Evolutionary conservation across 2,797 vertebrate species (phyloP), one percentile per base, ranked within the genome.

Genomic region (Tokudaia tokunoshimensis): DNA sequence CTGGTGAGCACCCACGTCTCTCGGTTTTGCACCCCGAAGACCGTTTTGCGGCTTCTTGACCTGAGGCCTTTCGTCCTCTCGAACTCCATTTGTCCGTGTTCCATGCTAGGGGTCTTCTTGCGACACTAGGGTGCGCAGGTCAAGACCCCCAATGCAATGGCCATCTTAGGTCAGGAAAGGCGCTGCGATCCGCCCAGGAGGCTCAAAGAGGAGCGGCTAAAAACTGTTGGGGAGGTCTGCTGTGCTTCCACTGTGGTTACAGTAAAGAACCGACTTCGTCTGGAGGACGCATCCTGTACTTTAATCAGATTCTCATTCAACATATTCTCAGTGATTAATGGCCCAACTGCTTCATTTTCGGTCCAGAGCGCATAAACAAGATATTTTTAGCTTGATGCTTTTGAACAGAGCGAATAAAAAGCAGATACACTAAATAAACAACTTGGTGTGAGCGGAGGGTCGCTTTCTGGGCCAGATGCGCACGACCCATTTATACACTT

Each of bases 241-340:
- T n/a, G 75, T 55, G 44, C 85, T 84, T 47, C 70, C 65, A 89
- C 85, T 91, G 90, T 37, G 92, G 63, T 89, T 65, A 47, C 85
- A 24, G 89, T 5, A 47, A 90, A 96, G 96, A 67, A 92, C 89
- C 86, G 20, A 4, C 59, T 29, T 87, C 9, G 55, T 70, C 84
- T 61, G 89, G 83, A 55, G 92, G 89, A 57, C 13, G 31, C 78
- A 59, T 47, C 31, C 61, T 93, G 80, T 11, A 90, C 96, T 97
- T 97, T 96, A 96, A 98, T 97, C 97, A 96, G 81, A 89, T 95
- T 96, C 94, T 84, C 93, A 92, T 92, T 97, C 96, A 96, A 93
- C 74, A 41, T 90, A 92, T 92, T 94, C 65, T 81, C 91, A 7
- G 34, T 93, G 96, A 97, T 97, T 95, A 95, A 96, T 95, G 96